phyloP scores from a whole-genome alignment of 1,140 invertebrate species.

The Zophobas morio region DNA sequence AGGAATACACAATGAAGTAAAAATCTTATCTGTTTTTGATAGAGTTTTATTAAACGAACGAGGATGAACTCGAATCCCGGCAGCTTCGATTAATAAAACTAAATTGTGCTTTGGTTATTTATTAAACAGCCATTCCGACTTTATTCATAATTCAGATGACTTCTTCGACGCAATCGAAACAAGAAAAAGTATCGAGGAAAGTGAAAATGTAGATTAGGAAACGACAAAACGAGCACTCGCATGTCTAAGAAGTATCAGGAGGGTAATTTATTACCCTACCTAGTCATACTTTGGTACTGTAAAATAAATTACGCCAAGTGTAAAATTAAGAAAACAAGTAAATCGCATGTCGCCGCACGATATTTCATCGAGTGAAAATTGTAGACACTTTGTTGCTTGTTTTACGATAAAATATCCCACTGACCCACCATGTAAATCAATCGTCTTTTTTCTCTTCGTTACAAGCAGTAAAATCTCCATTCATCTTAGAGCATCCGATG shows the following conservation, averaged over 20 bases:
- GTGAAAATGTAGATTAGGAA: not conserved
- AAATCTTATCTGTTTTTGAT: not conserved
- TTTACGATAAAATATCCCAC: slow-evolving; percentile 4
- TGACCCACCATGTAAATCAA: slow-evolving; percentile 8
- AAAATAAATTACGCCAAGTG: slow-evolving; percentile 4
- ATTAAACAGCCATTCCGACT: not conserved
- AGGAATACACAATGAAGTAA: not conserved
- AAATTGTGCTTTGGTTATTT: not conserved
- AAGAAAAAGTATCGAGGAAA: not conserved
- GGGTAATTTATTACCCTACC: slow-evolving; percentile 7
- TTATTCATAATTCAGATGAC: slow-evolving; percentile 5
- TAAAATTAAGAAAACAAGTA: slow-evolving; percentile 6
- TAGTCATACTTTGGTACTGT: not conserved
- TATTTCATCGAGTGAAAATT: slow-evolving; percentile 6
- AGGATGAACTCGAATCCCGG: not conserved
- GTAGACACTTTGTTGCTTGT: not conserved
- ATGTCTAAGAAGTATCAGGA: slow-evolving; percentile 18
- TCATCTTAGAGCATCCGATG: slow-evolving; percentile 57
- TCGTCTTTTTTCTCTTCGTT: slow-evolving; percentile 15
- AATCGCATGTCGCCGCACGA: slow-evolving; percentile 1
- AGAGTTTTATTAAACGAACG: not conserved
- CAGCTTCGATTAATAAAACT: not conserved
- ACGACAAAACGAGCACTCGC: not conserved
- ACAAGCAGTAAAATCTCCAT: slow-evolving; percentile 55
- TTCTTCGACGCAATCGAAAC: not conserved